Conservation (phyloP, 2,797 vertebrate species). For the Hyperoplus lanceolatus region DNA sequence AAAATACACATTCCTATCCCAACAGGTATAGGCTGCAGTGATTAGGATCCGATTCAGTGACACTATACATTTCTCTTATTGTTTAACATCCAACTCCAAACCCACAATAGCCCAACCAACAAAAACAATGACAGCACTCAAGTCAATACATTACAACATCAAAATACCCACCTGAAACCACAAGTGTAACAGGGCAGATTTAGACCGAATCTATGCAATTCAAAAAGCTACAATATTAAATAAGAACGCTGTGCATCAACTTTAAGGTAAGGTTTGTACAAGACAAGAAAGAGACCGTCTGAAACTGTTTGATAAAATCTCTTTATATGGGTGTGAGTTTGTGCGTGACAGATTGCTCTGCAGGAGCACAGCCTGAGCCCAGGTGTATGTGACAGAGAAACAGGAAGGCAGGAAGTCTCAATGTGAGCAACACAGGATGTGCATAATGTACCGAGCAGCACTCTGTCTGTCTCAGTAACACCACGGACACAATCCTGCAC, state of each 20-base stretch:
- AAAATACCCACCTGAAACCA: not conserved
- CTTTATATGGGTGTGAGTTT: not conserved
- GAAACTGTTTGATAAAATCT: constrained; percentile 11
- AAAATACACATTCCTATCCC: constrained; percentile 3
- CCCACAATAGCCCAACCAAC: constrained; percentile 6
- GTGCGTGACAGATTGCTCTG: constrained; percentile 71
- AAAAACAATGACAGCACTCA: not conserved
- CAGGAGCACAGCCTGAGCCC: constrained; percentile 66
- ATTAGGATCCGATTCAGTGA: constrained; percentile 1
- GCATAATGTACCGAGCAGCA: constrained; percentile 46
- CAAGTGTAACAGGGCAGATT: not conserved
- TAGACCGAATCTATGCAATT: not conserved
- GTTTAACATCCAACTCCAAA: constrained; percentile 7
- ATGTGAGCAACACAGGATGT: constrained; percentile 79
- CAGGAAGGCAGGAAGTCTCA: constrained; percentile 80
- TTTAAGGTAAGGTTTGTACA: not conserved
- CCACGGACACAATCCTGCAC: constrained; percentile 33
- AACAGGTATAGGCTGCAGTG: not conserved
- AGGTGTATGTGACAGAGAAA: constrained; percentile 78
- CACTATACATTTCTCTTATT: constrained; percentile 10
- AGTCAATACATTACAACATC: not conserved
- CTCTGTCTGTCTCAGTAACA: constrained; percentile 38
- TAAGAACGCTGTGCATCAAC: not conserved
- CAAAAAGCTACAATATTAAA: not conserved
- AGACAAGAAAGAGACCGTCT: not conserved